Conservation (phyloP, 2,888 invertebrate species). For the Tinea trinotella region DNA sequence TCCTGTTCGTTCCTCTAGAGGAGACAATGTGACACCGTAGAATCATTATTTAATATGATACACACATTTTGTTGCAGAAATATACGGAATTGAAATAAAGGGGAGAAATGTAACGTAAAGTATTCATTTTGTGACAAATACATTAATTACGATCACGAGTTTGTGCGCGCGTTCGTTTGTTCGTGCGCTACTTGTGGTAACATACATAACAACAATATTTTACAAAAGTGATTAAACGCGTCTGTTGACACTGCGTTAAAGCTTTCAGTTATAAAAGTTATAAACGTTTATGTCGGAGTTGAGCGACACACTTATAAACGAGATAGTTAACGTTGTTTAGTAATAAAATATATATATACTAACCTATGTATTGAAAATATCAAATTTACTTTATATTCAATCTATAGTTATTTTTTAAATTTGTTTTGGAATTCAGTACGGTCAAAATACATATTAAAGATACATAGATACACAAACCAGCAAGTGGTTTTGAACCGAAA, state of each 20-base stretch:
- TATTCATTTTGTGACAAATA: background rate
- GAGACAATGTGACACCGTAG: conserved; percentile 34
- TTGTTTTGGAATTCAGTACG: no score
- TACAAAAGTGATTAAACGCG: background rate
- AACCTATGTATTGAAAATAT: no score
- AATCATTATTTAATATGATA: conserved; percentile 30
- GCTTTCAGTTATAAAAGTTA: background rate
- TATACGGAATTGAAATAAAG: conserved; percentile 14
- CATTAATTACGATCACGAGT: conserved; percentile 5
- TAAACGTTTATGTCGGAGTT: background rate
- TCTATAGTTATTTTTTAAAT: no score
- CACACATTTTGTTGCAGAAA: conserved; percentile 9
- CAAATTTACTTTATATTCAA: no score
- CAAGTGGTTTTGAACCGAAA: no score
- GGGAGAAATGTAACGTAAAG: background rate
- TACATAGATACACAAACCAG: no score
- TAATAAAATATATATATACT: no score
- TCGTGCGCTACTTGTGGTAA: background rate
- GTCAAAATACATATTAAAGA: no score
- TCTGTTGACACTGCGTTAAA: background rate
- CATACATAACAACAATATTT: background rate
- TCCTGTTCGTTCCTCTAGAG: conserved; percentile 33
- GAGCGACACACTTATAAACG: background rate
- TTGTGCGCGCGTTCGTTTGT: background rate
- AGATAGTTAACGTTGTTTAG: background rate